These are phyloP conservation scores for Drosophila multiciliata DNA, from an alignment of 2,888 invertebrate genomes.

Conservation along the genomic window DNA sequence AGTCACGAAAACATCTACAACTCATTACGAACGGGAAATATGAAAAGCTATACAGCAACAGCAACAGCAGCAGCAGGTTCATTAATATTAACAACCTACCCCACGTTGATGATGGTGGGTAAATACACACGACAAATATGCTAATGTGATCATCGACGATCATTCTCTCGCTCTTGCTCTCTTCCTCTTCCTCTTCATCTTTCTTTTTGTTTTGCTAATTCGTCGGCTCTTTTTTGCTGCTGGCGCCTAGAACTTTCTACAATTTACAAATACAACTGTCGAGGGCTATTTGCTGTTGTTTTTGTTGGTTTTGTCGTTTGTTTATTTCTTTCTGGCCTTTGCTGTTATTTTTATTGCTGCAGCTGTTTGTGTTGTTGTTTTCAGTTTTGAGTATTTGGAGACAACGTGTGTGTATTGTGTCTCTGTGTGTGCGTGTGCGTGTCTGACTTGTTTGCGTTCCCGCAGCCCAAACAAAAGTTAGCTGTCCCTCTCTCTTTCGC, in stretches of 20 bases:
- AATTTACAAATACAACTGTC: constrained; percentile 51
- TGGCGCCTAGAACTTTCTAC: constrained; percentile 75
- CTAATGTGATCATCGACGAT: constrained; percentile 33
- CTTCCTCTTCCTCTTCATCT: background rate
- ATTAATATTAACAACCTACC: constrained; percentile 75
- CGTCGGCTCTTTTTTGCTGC: constrained; percentile 13
- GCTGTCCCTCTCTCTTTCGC: constrained; percentile 19
- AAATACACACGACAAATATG: constrained; percentile 23
- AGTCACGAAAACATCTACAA: constrained; percentile 29
- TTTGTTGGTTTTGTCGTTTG: constrained; percentile 45
- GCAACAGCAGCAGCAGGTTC: constrained; percentile 27
- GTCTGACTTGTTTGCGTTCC: constrained; percentile 74
- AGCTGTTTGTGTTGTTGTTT: constrained; percentile 73
- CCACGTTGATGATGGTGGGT: constrained; percentile 53
- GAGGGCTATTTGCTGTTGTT: constrained; percentile 39
- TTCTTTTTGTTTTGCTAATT: constrained; percentile 24
- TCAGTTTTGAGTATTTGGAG: constrained; percentile 56
- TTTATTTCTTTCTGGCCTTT: constrained; percentile 44
- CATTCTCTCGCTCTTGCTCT: constrained; percentile 10
- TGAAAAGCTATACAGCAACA: constrained; percentile 20
- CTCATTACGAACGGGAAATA: constrained; percentile 13
- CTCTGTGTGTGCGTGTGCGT: constrained; percentile 37
- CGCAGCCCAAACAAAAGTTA: constrained; percentile 33
- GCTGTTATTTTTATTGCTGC: constrained; percentile 66
- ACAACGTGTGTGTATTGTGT: constrained; percentile 15